Evolutionary conservation across 2,888 invertebrate species (phyloP).

Genomic region (Cerastoderma edule): DNA sequence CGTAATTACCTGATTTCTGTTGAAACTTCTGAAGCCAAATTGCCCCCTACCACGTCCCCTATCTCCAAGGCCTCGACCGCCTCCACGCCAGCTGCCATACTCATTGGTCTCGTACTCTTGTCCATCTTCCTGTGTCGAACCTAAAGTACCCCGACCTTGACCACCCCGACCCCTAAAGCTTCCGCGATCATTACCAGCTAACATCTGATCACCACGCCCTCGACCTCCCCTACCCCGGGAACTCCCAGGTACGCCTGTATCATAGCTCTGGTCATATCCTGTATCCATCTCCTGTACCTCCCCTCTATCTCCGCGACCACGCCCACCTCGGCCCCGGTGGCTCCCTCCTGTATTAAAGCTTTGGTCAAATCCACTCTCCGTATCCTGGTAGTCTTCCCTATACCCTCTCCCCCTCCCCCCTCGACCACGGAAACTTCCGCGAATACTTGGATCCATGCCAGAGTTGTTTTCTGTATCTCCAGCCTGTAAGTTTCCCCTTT

Average conservation of each 20-base stretch:
- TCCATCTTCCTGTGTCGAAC: no score
- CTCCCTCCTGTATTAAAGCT: slow-evolving; percentile 4
- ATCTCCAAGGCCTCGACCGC: slow-evolving; percentile 23
- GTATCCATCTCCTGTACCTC: no score
- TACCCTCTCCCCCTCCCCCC: no score
- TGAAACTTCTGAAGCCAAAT: no score
- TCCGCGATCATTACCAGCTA: background rate
- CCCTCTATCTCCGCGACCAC: background rate
- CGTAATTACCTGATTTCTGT: no score
- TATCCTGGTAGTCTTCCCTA: no score
- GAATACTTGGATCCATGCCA: no score
- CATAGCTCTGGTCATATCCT: no score
- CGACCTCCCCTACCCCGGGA: slow-evolving; percentile 3
- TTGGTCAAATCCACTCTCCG: no score
- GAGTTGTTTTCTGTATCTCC: no score
- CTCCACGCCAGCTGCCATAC: slow-evolving; percentile 5
- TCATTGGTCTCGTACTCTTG: background rate
- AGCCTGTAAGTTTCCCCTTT: slow-evolving; percentile 16
- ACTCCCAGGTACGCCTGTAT: background rate
- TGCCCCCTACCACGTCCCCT: slow-evolving; percentile 17
- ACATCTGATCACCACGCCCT: slow-evolving; percentile 3
- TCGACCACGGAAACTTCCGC: no score
- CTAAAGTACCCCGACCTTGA: background rate
- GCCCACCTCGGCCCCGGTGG: slow-evolving; percentile 4
- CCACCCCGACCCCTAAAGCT: background rate